phyloP scores from a whole-genome alignment of 1,140 invertebrate species.

The Pararge aegeria region DNA sequence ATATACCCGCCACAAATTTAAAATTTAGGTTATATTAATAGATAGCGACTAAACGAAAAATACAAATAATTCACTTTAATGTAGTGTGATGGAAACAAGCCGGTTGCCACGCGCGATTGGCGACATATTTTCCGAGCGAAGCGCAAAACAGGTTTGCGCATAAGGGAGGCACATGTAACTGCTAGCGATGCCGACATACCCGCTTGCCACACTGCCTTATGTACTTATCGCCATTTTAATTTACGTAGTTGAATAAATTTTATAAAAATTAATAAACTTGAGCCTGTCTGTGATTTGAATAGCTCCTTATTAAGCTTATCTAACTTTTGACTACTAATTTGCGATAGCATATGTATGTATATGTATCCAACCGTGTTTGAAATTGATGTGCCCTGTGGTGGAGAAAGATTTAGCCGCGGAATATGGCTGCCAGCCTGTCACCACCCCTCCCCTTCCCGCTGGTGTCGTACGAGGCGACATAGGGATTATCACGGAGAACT shows the following conservation, averaged over 20 bases:
- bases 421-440: too few relatives aligned
- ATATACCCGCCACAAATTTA: slow-evolving; percentile 9
- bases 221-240: slow-evolving; percentile 50
- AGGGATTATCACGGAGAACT: too few relatives aligned
- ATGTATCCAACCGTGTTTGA: too few relatives aligned
- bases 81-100: slow-evolving; percentile 58
- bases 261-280: background rate
- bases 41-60: slow-evolving; percentile 54
- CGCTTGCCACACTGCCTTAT: slow-evolving; percentile 60
- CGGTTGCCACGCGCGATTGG: slow-evolving; percentile 60
- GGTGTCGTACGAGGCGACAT: too few relatives aligned
- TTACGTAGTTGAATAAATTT: slow-evolving; percentile 23
- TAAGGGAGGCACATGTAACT: slow-evolving; percentile 57
- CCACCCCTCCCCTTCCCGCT: too few relatives aligned
- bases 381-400: too few relatives aligned
- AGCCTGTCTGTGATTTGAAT: too few relatives aligned
- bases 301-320: too few relatives aligned
- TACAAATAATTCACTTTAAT: slow-evolving; percentile 57
- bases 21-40: too few relatives aligned
- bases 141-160: slow-evolving; percentile 65
- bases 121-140: slow-evolving; percentile 71
- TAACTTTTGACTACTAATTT: too few relatives aligned
- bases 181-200: slow-evolving; percentile 47
- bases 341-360: too few relatives aligned
- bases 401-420: too few relatives aligned